Percentiles rank a stretch among this genome's conserved stretches.
Conservation (phyloP, 2,888 invertebrate genomes). For the Catocala nupta region DNA sequence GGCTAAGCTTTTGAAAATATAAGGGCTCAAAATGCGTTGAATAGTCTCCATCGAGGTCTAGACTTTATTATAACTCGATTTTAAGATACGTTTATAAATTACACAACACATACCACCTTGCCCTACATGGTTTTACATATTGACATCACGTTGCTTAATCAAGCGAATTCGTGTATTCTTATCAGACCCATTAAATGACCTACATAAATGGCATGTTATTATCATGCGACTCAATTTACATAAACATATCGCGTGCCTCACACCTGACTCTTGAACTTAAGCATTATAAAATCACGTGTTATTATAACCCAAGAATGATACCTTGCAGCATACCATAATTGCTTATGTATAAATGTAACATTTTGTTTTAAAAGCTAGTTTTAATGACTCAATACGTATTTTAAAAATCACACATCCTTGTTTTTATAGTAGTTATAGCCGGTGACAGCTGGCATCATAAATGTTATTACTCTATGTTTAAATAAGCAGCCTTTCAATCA, state of each 20-base stretch:
- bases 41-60: no score
- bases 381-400: no score
- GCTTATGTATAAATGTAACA: not conserved
- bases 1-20: no score
- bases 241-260: slow-evolving; percentile 22
- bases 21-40: no score
- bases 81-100: not conserved
- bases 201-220: slow-evolving; percentile 8
- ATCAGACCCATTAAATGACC: slow-evolving; percentile 3
- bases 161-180: not conserved
- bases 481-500: no score
- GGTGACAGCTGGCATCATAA: no score
- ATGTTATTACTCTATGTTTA: no score
- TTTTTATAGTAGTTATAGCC: no score
- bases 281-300: slow-evolving; percentile 36
- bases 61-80: no score
- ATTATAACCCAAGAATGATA: slow-evolving; percentile 8
- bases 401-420: no score
- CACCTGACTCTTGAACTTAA: slow-evolving; percentile 26
- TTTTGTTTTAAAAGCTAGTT: not conserved
- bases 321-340: slow-evolving; percentile 9
- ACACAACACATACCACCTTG: not conserved
- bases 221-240: slow-evolving; percentile 17
- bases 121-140: not conserved
- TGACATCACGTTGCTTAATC: slow-evolving; percentile 6